Conservation (phyloP, 2,113 vertebrate genomes). For the Epinephelus lanceolatus region DNA sequence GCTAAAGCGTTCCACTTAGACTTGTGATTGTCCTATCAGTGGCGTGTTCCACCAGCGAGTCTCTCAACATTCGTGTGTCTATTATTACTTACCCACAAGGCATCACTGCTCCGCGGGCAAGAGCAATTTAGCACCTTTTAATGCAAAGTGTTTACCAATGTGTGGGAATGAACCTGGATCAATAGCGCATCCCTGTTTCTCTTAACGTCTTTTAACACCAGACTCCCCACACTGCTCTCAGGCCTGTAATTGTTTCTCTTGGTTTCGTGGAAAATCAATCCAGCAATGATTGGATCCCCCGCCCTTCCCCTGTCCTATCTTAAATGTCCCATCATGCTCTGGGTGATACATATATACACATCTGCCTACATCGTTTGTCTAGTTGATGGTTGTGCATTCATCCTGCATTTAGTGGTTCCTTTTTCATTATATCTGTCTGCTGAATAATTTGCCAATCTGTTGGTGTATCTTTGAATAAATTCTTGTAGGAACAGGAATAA, state of each 20-base stretch:
- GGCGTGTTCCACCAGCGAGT: neutral
- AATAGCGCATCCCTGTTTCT: slow-evolving; percentile 63
- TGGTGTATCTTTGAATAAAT: neutral
- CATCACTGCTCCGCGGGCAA: slow-evolving; percentile 26
- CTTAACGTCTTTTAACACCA: slow-evolving; percentile 64
- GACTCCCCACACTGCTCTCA: slow-evolving; percentile 25
- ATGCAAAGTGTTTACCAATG: slow-evolving; percentile 73
- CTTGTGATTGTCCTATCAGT: slow-evolving; percentile 30
- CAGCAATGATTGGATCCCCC: slow-evolving; percentile 64
- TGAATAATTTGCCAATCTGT: neutral
- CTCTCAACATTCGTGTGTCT: slow-evolving; percentile 27
- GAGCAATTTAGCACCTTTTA: slow-evolving; percentile 66
- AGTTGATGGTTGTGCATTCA: neutral
- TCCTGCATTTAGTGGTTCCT: neutral
- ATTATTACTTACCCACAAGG: slow-evolving; percentile 45
- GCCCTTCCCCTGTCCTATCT: neutral
- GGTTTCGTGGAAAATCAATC: slow-evolving; percentile 70
- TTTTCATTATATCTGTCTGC: neutral
- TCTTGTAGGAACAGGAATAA: neutral
- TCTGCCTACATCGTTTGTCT: neutral
- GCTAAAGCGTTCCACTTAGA: neutral
- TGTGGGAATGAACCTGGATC: slow-evolving; percentile 61
- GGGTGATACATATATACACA: slow-evolving; percentile 10
- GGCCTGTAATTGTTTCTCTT: slow-evolving; percentile 72
- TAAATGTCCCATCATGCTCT: slow-evolving; percentile 48